Evolutionary conservation across 2,888 invertebrate genomes (phyloP), one percentile per base, ranked within the genome.

Genomic region (Caenorhabditis sp.): DNA sequence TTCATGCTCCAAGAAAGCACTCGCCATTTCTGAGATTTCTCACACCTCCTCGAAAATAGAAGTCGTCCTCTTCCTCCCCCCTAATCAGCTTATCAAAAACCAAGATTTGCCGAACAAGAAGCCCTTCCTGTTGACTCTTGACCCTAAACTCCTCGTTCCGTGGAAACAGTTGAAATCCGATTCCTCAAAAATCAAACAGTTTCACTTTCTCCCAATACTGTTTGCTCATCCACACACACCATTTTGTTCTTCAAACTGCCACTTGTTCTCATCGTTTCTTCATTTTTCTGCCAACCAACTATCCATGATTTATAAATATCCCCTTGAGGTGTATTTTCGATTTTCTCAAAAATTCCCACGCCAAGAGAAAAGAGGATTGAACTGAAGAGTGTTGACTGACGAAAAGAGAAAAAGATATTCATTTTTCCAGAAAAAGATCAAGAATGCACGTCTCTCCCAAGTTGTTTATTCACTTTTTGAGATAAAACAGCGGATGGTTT

Each of bases 221-320:
- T 73, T 73, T 73, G 73, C 51, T 73, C 72, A 38, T 47, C 61
- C n/a, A 44, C 44, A 16, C 19, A 10, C 12, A 66, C 66, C 49
- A 59, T 49, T 63, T 41, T 38, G 31, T 54, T 24, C 26, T 38
- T 38, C 38, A 38, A 38, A 38, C 38, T 38, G 38, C 38, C 6
- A 38, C n/a, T 38, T 12, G 38, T 38, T 38, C 38, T 38, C 38
- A 38, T 6, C 38, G 6, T 38, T 38, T 19, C 24, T 22, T 22
- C 56, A 8, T 38, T 28, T 61, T 44, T 8, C 28, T 66, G 10
- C 35, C 26, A 14, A n/a, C 58, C 49, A 19, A 0, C 28, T 19
- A 28, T 66, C 47, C 49, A 76, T 76, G 59, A 76, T 76, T 76
- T 58, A 76, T 68, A 56, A 49, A 76, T 68, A 68, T 76, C 75